These are phyloP conservation scores for Tetanocera ferruginea DNA, from an alignment of 2,888 invertebrate genomes.

Conservation along the genomic window DNA sequence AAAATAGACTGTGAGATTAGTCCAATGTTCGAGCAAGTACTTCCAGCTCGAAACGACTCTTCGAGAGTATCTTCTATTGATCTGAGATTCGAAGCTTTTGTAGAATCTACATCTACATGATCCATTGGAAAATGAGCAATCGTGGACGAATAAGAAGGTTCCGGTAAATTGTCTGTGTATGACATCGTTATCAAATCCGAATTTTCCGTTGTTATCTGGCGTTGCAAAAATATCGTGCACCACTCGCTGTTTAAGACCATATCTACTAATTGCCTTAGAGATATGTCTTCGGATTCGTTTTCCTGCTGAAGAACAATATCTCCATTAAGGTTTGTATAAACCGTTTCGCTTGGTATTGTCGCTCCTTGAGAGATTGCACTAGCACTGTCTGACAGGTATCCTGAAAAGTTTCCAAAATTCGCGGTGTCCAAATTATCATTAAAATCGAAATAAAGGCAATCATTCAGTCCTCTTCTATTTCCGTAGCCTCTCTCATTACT, in stretches of 20 bases:
- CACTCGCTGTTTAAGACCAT: constrained; percentile 40
- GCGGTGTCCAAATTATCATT: too few relatives aligned
- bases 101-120: constrained; percentile 16
- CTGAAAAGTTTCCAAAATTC: too few relatives aligned
- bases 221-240: constrained; percentile 36
- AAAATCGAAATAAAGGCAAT: too few relatives aligned
- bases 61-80: constrained; percentile 41
- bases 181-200: constrained; percentile 11
- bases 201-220: constrained; percentile 6
- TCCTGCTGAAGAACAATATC: too few relatives aligned
- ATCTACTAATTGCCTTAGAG: constrained; percentile 18
- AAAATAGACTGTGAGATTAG: constrained; percentile 44
- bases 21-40: constrained; percentile 43
- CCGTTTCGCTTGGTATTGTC: too few relatives aligned
- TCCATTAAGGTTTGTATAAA: too few relatives aligned
- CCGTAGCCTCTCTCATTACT: too few relatives aligned
- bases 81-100: constrained; percentile 5
- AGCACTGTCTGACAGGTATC: too few relatives aligned
- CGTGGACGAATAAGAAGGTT: neutral
- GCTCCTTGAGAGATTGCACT: too few relatives aligned
- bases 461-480: too few relatives aligned
- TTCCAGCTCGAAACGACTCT: constrained; percentile 43
- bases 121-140: neutral
- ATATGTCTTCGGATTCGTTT: neutral
- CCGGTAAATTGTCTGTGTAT: too few relatives aligned